Evolutionary conservation across 92 coral and sea anemone genomes (phyloP).

Genomic region (Meandrina meandrites): DNA sequence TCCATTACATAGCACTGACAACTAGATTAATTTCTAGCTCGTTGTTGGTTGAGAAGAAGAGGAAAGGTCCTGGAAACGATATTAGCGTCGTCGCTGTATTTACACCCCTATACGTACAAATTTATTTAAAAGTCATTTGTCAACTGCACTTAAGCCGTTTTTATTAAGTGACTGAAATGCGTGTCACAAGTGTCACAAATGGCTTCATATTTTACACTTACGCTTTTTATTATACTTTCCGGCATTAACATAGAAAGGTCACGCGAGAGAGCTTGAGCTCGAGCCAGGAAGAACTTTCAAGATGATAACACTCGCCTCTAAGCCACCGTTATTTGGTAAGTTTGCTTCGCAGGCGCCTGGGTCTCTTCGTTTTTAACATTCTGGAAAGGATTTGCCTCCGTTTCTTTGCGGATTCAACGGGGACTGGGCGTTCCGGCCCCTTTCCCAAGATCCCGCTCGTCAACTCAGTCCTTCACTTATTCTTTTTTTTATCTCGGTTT

Average conservation of each 20-base stretch:
- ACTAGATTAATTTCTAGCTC: too few relatives aligned
- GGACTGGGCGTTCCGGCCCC: too few relatives aligned
- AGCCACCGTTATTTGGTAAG: slow-evolving; percentile 96
- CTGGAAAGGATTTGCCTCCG: not conserved
- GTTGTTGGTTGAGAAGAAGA: not conserved
- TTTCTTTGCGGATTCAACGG: too few relatives aligned
- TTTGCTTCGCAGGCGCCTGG: not conserved
- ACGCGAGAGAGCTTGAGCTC: slow-evolving; percentile 78
- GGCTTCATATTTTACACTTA: not conserved
- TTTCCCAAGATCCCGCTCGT: not conserved
- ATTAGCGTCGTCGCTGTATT: not conserved
- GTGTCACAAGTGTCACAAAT: not conserved
- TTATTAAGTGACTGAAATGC: too few relatives aligned
- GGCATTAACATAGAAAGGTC: slow-evolving; percentile 60
- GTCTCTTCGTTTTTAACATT: not conserved
- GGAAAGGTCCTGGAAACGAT: not conserved
- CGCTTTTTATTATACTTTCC: not conserved
- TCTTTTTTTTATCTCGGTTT: not conserved
- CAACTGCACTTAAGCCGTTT: too few relatives aligned
- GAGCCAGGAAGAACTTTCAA: slow-evolving; percentile 63
- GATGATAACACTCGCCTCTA: slow-evolving; percentile 79
- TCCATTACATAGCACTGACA: too few relatives aligned
- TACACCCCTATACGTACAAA: too few relatives aligned
- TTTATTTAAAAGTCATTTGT: too few relatives aligned
- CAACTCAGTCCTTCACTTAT: too few relatives aligned